These are phyloP conservation scores for Herminia tarsipennalis DNA, from an alignment of 2,888 invertebrate species.

Conservation along the genomic window DNA sequence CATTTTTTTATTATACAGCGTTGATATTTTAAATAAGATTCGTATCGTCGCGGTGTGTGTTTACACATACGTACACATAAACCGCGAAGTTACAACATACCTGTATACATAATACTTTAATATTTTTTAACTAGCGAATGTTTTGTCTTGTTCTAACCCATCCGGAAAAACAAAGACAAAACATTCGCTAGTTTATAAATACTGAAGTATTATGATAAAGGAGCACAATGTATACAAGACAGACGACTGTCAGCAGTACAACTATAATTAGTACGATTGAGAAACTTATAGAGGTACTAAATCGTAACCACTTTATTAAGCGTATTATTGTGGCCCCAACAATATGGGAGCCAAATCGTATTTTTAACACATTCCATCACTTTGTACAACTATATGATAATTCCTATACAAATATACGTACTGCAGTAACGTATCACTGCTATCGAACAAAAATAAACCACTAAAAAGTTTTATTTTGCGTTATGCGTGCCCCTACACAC, in stretches of 20 bases:
- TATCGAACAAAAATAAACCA: slow-evolving; percentile 14
- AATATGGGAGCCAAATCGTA: slow-evolving; percentile 70
- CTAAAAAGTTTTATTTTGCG: slow-evolving; percentile 12
- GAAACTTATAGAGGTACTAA: slow-evolving; percentile 79
- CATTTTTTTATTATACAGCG: slow-evolving; percentile 76
- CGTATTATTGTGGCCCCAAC: slow-evolving; percentile 79
- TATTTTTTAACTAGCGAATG: no score
- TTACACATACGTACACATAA: slow-evolving; percentile 1
- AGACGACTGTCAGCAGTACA: slow-evolving; percentile 38
- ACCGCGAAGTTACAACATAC: not conserved
- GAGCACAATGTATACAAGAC: slow-evolving; percentile 3
- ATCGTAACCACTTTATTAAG: slow-evolving; percentile 82
- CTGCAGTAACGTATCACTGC: slow-evolving; percentile 56
- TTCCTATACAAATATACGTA: slow-evolving; percentile 81
- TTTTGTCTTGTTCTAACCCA: no score
- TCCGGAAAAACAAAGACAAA: not conserved
- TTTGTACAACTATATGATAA: slow-evolving; percentile 84
- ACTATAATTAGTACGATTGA: slow-evolving; percentile 52
- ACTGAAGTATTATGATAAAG: no score
- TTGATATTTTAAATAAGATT: slow-evolving; percentile 54
- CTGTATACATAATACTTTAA: no score
- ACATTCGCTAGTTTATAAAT: no score
- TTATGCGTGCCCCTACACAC: not conserved
- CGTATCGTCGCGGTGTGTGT: slow-evolving; percentile 35
- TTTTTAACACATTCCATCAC: slow-evolving; percentile 78